Evolutionary conservation across 2,113 vertebrate genomes (phyloP), one percentile per base, ranked within the genome.

Genomic region (Misgurnus mizolepis): DNA sequence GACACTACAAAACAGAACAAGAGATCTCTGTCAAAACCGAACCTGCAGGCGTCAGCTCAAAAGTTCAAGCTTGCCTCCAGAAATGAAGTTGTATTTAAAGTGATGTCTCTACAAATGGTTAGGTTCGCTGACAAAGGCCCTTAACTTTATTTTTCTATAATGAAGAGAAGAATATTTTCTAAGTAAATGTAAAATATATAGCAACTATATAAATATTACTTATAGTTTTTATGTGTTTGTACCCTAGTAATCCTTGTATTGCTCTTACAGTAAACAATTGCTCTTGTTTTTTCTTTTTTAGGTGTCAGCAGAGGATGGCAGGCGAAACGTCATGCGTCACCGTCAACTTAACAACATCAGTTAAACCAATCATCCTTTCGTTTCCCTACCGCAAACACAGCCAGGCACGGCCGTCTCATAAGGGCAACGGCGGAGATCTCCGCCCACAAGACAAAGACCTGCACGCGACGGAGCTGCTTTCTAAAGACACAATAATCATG

Each of bases 401-500:
- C 55, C 15, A 6, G 55, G n/a, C 53, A 8, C 39, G 4, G n/a
- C 7, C 58, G 47, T 60, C 53, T 47, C 70, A 58, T 40, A 15
- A 69, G 8, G n/a, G 60, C 41, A 47, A 75, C 34, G 12, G 4
- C 18, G 15, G 76, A 43, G 80, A 76, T 72, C 45, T 67, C 66
- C 67, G 62, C 67, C 80, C 41, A 53, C 45, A 22, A 85, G 84
- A 40, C 70, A 47, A 49, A 17, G 43, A 70, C 60, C 71, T 22
- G 15, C 34, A 58, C 40, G 39, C 80, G 83, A 78, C 27, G 27
- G 27, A 80, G 83, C 55, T 88, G 89, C 80, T 89, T 82, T 85
- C 68, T 80, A 86, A 90, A 89, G 91, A 91, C 95, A 93, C 89
- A 93, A 94, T 95, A 90, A 95, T 92, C 92, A 90, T 86, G 91